Conservation (phyloP, 2,113 vertebrate genomes). For the Furnarius figulus region DNA sequence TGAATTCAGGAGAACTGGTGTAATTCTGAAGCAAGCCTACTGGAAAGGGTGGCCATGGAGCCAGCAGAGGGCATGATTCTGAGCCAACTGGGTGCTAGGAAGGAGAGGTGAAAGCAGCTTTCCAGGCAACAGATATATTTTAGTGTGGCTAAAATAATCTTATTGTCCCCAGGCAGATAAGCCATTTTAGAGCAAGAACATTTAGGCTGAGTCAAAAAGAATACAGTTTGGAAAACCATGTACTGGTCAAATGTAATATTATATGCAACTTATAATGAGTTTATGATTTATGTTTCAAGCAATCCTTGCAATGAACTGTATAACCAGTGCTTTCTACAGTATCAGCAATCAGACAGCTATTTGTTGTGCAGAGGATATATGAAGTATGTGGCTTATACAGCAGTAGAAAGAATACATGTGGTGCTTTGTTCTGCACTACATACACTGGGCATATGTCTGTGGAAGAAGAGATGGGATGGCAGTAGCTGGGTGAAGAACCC, state of each 20-base stretch:
- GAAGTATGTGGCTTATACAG: not conserved
- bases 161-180: not conserved
- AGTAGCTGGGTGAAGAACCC: not conserved
- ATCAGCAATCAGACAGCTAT: not conserved
- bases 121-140: not conserved
- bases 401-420: not conserved
- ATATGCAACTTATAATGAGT: not conserved
- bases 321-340: not conserved
- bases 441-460: not conserved
- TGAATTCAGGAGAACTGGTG: not conserved
- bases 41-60: not conserved
- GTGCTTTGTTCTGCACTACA: not conserved
- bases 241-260: not conserved
- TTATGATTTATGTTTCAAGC: not conserved
- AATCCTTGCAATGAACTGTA: not conserved
- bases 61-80: not conserved
- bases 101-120: not conserved
- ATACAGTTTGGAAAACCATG: not conserved
- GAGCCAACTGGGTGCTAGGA: not conserved
- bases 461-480: not conserved
- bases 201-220: not conserved
- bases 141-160: not conserved
- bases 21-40: not conserved
- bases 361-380: not conserved
- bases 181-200: not conserved